Evolutionary conservation across 2,888 invertebrate genomes (phyloP), one percentile per base, ranked within the genome.

Genomic region (Prosopocoilus inquinatus): DNA sequence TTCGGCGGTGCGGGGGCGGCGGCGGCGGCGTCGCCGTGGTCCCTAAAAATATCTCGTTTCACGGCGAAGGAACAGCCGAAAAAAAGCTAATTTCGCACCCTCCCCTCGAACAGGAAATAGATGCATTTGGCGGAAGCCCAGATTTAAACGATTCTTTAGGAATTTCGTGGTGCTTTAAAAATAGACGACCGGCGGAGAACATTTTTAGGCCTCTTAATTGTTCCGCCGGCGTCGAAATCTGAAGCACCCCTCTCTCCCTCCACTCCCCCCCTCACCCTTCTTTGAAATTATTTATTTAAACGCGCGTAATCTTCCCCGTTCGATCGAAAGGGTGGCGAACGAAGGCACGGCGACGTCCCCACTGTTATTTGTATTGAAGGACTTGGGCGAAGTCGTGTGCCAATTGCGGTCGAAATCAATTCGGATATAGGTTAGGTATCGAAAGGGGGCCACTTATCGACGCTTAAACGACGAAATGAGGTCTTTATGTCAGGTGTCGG

Each of bases 361-460:
- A 28, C 20, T 28, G 20, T 28, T 28, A 28, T 28, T 28, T 28
- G 20, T 28, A 28, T 28, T 28, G 20, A 28, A 33, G 45, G 54
- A 59, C 43, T 38, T 47, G 33, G 47, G 50, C 51, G 43, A 50
- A 28, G 28, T 15, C 33, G 38, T 41, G 45, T 48, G 38, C 48
- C 41, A 43, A 56, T 48, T 51, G 39, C 32, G 56, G 50, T 55
- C 49, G 35, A 47, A 9, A 46, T 60, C 60, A 55, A 60, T 60
- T 53, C 57, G 55, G 55, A 60, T 60, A 57, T 60, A 53, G 60
- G 60, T 60, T 60, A 60, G 50, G 52, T 38, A 50, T 53, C 28
- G 41, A 53, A 57, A 41, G 50, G 57, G 55, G 55, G 36, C 60
- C 55, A 60, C 60, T 60, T 60, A 60, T 60, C 59, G 60, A 60